phyloP scores from a whole-genome alignment of 2,113 vertebrate species.

The Heterotis niloticus region DNA sequence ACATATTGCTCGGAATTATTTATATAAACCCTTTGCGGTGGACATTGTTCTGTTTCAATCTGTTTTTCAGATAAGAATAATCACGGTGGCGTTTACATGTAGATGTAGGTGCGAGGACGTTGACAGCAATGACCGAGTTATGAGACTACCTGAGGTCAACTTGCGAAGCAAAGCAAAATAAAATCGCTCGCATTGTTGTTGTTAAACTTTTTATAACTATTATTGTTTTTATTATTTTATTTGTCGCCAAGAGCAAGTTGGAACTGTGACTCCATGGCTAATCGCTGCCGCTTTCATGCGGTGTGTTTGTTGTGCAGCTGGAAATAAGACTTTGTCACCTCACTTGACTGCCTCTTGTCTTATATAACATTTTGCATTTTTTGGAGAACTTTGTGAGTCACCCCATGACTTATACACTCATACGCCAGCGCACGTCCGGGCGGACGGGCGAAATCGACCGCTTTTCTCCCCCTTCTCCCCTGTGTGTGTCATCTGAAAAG shows the following conservation, averaged over 20 bases:
- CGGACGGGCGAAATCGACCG: background rate
- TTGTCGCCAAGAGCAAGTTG: background rate
- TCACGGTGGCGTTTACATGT: too few species aligned
- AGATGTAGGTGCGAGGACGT: too few species aligned
- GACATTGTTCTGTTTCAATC: too few species aligned
- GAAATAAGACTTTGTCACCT: conserved; percentile 7
- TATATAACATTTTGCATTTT: conserved; percentile 47
- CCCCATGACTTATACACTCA: background rate
- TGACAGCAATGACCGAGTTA: background rate
- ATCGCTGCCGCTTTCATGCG: background rate
- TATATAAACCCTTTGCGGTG: too few species aligned
- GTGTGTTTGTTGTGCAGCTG: background rate
- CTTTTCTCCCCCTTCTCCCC: background rate
- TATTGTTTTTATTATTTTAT: background rate
- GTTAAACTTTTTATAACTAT: background rate
- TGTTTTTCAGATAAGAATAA: too few species aligned
- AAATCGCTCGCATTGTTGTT: background rate
- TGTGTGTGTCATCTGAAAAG: conserved; percentile 42
- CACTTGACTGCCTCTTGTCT: conserved; percentile 1
- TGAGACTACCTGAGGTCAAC: background rate
- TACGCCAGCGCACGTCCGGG: conserved; percentile 26
- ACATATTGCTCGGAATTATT: too few species aligned
- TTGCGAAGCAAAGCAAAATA: conserved; percentile 29
- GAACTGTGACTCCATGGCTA: background rate
- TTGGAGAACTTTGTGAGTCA: background rate